Evolutionary conservation across 2,113 vertebrate genomes (phyloP), one percentile per base, ranked within the genome.

Genomic region (Brachirus orientalis): DNA sequence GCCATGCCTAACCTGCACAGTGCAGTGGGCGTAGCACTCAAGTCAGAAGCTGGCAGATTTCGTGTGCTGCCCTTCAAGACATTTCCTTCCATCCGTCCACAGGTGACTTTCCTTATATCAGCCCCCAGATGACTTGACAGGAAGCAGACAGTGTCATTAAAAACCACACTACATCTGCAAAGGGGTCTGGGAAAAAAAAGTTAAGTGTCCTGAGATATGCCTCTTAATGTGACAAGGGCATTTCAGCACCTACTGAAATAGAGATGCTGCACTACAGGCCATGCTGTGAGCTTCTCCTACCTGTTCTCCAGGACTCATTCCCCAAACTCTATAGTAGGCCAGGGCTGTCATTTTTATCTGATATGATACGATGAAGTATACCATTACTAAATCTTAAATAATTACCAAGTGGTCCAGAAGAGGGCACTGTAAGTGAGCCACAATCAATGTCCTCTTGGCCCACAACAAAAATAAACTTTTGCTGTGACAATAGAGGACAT

Each of bases 61-160:
- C 56, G 70, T 22, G 17, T 12, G 55, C 64, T 74, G 59, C 73
- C 80, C 71, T 82, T 80, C 38, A 63, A 82, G 62, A 72, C 72
- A 53, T 74, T 62, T 79, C 46, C 50, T 54, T 44, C 17, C 1
- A 72, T 83, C 79, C 75, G 73, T 85, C 65, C 80, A 76, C 85
- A 81, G 83, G 76, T 84, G 77, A 86, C 86, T 88, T 83, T 88
- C 67, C 57, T 70, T 75, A 65, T 50, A 83, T 77, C 61, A 75
- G 59, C 62, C 74, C 74, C 85, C 72, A 77, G 69, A 82, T 79
- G 83, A 85, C 66, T 81, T 86, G 86, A 86, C 84, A 67, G 69
- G 85, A 81, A 82, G 74, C 76, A 83, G 86, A 83, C 84, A 87
- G 70, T 81, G 86, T 83, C 86, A 87, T 84, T 86, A 87, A 86